phyloP scores from a whole-genome alignment of 2,888 invertebrate genomes.

The Spialia ferax region DNA sequence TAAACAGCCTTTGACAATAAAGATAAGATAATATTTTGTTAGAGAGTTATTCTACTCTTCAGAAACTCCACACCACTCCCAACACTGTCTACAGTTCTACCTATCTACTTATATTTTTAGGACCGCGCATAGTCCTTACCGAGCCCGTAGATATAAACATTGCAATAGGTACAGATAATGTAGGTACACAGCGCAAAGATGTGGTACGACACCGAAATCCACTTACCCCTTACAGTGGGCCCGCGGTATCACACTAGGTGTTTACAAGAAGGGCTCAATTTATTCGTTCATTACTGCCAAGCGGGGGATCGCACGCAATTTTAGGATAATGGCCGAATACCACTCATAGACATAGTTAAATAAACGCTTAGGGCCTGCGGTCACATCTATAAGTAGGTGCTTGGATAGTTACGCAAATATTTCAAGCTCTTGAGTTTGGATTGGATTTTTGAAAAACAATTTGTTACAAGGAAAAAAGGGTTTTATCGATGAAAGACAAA shows the following conservation, averaged over 20 bases:
- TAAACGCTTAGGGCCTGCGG: slow-evolving; percentile 53
- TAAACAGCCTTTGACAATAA: too few relatives aligned
- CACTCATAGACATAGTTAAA: slow-evolving; percentile 54
- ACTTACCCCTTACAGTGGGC: slow-evolving; percentile 84
- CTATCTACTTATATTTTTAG: slow-evolving; percentile 8
- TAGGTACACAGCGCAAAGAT: slow-evolving; percentile 63
- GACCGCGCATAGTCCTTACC: background rate
- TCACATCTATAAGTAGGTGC: slow-evolving; percentile 35
- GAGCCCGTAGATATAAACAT: slow-evolving; percentile 40
- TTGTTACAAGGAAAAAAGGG: background rate
- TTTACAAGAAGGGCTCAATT: slow-evolving; percentile 83
- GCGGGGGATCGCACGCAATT: slow-evolving; percentile 80
- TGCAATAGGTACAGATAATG: slow-evolving; percentile 59
- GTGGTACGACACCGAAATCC: slow-evolving; percentile 83
- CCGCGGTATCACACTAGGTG: slow-evolving; percentile 71
- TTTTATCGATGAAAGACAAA: background rate
- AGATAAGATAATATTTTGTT: too few relatives aligned
- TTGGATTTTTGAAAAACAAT: background rate
- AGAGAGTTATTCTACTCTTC: background rate
- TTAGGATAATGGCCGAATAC: slow-evolving; percentile 75
- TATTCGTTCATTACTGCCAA: slow-evolving; percentile 81
- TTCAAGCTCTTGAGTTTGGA: slow-evolving; percentile 2
- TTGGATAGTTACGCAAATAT: slow-evolving; percentile 10
- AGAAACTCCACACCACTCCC: background rate
- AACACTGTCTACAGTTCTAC: background rate